phyloP scores from a whole-genome alignment of 1,140 invertebrate genomes.

The Euura lappo region DNA sequence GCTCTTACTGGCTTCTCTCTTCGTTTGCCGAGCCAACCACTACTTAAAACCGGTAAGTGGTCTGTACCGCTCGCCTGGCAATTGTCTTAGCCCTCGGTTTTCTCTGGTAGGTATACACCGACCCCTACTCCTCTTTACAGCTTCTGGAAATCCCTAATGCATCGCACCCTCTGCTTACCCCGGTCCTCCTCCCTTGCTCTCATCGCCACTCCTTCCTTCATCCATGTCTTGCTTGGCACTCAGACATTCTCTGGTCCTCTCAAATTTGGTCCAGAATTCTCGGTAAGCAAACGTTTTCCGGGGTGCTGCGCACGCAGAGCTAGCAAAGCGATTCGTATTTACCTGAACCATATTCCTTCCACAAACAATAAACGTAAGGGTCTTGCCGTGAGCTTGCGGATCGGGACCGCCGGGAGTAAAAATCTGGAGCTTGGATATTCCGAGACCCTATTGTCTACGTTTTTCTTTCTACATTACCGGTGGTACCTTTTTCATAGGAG shows the following conservation, averaged over 20 bases:
- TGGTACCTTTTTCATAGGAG: too few relatives aligned
- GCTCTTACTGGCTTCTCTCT: neutral
- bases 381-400: neutral
- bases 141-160: constrained; percentile 39
- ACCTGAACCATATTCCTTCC: constrained; percentile 40
- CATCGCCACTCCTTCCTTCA: neutral
- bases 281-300: constrained; percentile 31
- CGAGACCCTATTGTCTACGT: neutral
- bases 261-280: constrained; percentile 5
- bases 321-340: constrained; percentile 36
- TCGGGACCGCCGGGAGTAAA: neutral
- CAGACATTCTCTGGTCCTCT: neutral
- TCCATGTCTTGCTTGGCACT: neutral
- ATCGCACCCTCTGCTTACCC: constrained; percentile 23
- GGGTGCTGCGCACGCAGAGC: constrained; percentile 20
- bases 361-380: constrained; percentile 34
- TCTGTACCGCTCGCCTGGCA: constrained; percentile 35
- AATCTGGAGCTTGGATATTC: neutral
- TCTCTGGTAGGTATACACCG: neutral
- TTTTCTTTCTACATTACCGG: neutral
- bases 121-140: constrained; percentile 12
- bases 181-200: neutral
- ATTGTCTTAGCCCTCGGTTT: constrained; percentile 25
- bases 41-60: constrained; percentile 37
- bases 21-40: constrained; percentile 16